Conservation (phyloP, 2,888 invertebrate genomes). For the Ferdinandea cuprea region DNA sequence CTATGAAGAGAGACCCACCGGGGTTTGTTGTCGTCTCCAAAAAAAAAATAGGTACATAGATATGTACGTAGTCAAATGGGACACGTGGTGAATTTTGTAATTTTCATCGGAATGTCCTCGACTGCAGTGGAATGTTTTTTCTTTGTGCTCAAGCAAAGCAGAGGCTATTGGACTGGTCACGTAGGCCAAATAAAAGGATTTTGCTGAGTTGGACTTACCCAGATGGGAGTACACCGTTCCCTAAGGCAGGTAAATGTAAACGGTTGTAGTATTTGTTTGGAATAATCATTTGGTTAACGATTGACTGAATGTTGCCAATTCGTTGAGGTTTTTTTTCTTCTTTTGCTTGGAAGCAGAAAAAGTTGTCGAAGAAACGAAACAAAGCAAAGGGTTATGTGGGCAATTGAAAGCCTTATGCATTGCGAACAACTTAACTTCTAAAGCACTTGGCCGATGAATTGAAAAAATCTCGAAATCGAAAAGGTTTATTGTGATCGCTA, state of each 20-base stretch:
- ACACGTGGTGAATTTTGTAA: slow-evolving; percentile 38
- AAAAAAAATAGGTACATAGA: not conserved
- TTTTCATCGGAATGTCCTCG: slow-evolving; percentile 15
- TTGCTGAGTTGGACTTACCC: not conserved
- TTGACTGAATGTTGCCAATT: too few relatives aligned
- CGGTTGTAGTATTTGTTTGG: not conserved
- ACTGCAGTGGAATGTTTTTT: slow-evolving; percentile 18
- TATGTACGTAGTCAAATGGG: not conserved
- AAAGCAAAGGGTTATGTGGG: too few relatives aligned
- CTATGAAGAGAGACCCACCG: not conserved
- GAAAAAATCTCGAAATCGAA: too few relatives aligned
- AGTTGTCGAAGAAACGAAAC: too few relatives aligned
- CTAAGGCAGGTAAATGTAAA: slow-evolving; percentile 5
- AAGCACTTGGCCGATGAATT: too few relatives aligned
- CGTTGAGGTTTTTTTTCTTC: too few relatives aligned
- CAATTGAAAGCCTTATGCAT: too few relatives aligned
- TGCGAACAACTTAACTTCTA: too few relatives aligned
- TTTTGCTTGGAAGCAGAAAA: too few relatives aligned
- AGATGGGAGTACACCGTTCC: not conserved
- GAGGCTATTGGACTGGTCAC: not conserved
- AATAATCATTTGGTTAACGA: not conserved
- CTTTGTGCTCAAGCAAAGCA: not conserved
- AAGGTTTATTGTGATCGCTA: too few relatives aligned
- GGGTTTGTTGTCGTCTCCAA: not conserved
- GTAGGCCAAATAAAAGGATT: slow-evolving; percentile 16